Evolutionary conservation across 2,797 vertebrate genomes (phyloP), one percentile per base, ranked within the genome.

Genomic region (Sebastes diploproa): DNA sequence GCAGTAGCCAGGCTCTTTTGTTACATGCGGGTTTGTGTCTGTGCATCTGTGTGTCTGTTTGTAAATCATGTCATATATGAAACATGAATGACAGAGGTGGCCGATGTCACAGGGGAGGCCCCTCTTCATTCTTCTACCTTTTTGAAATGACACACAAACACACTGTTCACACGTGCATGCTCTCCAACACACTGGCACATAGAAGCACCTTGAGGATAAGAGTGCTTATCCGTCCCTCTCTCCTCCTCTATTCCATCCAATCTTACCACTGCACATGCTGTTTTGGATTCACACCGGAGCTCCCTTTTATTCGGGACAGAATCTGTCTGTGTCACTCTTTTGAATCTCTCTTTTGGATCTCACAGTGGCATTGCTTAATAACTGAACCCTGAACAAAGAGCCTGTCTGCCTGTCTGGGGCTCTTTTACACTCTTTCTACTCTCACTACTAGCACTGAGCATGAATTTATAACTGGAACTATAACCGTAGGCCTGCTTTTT

Each of bases 41-140:
- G 69, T 74, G 79, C 65, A 76, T 83, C 29, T 69, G 64, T 79
- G 67, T 61, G 69, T 77, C 76, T 80, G 82, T 91, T 81, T 86
- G 85, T 79, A 88, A 65, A 86, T 90, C 83, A 79, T 86, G 86
- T 86, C 73, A 77, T 82, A 89, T 91, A 92, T 89, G 88, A 92
- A 90, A 89, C 85, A 79, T 91, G 91, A 87, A 89, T 92, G 88
- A 88, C 72, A 72, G 86, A 90, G 88, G 84, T 82, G 84, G 66
- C 50, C 69, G 8, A 72, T 86, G 86, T 93, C 91, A 89, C 88
- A 61, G 62, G 91, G 86, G 90, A 89, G 72, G 42, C 42, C 76
- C 76, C 63, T 76, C 42, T 63, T 87, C 81, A 87, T 91, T 91
- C 90, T 83, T 83, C 75, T 66, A 46, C 71, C 77, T 50, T 50